Base-by-base conservation (phyloP, 1,140 invertebrate genomes). In the Drosophila pachea region DNA sequence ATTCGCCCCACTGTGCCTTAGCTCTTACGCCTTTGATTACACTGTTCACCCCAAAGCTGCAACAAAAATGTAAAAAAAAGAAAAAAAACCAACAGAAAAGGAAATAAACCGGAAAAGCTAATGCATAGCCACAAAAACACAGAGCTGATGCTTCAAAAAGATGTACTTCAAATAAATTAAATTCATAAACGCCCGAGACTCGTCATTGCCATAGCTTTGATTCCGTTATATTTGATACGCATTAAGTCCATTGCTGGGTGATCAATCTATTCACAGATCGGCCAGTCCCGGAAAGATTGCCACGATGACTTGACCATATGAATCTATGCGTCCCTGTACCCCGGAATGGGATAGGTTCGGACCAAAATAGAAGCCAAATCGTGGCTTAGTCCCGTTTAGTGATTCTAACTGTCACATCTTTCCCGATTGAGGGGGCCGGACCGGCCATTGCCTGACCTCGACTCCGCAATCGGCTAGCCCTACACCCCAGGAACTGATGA, bases 401-500 rank as follows among this genome's bases (percentile, higher is more conserved):
- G 56, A 60, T 2, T 63, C 6, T 0, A 88, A 38, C 7, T 53
- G 7, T 7, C 14, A 40, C 62, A 74, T 11, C 48, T 61, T 54
- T 67, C 5, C 47, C 35, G 49, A 54, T 53, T 48, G 45, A 7
- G 71, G 68, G 77, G 77, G 77, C 67, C 71, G 77, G 64, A 36
- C 61, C 78, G 0, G 91, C 65, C 4, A 98, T 40, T 33, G 91
- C 91, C 0, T 88, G 12, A 71, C 66, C 7, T 94, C 92, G 22
- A 72, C 77, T 14, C 93, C 92, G 77, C 95, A 97, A 83, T 98
- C 93, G 0, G 94, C 95, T 32, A 99, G 77, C 0, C 99, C 91
- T 64, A 92, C 91, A 7, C 98, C 98, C 96, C 96, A 98, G 0
- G 97, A 97, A 91, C 97, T 95, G 16, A 99, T 92, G 69, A 95